Evolutionary conservation across 2,113 vertebrate genomes (phyloP).

Genomic region (Antechinus stuartii): DNA sequence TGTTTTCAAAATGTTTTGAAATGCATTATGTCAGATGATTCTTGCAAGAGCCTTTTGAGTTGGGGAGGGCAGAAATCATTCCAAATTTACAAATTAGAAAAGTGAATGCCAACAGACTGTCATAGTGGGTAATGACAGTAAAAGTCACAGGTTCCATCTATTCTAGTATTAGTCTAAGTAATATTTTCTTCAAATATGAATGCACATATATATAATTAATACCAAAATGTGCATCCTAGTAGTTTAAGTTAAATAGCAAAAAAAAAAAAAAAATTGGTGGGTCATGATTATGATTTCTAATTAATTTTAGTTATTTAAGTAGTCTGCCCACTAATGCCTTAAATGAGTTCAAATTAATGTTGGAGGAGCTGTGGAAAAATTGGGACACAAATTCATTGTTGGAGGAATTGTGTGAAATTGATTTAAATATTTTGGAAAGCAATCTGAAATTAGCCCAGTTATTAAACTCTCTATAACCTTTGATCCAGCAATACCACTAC

Average conservation of each 20-base stretch:
- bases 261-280: neutral
- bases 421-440: no score
- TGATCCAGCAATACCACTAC: no score
- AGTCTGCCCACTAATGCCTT: neutral
- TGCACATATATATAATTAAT: neutral
- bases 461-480: no score
- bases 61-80: neutral
- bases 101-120: neutral
- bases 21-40: neutral
- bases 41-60: neutral
- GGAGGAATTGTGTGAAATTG: no score
- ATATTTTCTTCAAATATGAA: neutral
- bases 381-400: no score
- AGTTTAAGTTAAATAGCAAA: neutral
- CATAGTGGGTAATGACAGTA: neutral
- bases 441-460: no score
- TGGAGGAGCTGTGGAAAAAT: no score
- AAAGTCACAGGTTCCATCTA: neutral
- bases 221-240: neutral
- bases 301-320: neutral
- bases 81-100: neutral
- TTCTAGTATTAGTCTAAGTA: neutral
- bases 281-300: neutral
- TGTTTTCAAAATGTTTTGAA: neutral
- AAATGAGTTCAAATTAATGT: neutral